Percentiles rank a stretch among this genome's conserved stretches.
Evolutionary conservation across 2,797 vertebrate species (phyloP).

Genomic region (Bradypodion pumilum): DNA sequence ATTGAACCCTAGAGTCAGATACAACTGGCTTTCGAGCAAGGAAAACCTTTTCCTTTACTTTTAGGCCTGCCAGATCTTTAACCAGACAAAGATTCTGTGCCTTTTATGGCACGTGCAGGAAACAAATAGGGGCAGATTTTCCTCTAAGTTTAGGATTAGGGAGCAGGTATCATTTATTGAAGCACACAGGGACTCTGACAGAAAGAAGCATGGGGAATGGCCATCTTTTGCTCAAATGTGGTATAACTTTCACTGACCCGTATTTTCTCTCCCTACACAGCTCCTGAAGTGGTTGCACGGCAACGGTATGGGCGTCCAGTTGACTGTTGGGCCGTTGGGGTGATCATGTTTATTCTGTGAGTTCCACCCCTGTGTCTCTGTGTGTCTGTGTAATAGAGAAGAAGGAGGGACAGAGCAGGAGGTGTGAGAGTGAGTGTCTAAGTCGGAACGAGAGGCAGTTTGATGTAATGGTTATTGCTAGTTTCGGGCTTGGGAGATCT

Average conservation of each 20-base stretch:
- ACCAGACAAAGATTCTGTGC: background rate
- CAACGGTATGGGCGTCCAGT: constrained; percentile 87
- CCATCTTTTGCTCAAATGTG: background rate
- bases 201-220: background rate
- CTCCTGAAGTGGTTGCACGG: constrained; percentile 87
- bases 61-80: background rate
- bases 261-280: constrained; percentile 59
- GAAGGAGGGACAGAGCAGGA: too few species aligned
- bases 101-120: background rate
- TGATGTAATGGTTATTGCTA: too few species aligned
- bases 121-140: background rate
- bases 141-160: background rate
- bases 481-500: too few species aligned
- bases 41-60: too few species aligned
- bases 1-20: too few species aligned
- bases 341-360: constrained; percentile 89
- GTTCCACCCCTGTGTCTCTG: too few species aligned
- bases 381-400: too few species aligned
- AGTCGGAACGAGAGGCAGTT: background rate
- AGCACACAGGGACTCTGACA: background rate
- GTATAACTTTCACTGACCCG: background rate
- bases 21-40: too few species aligned
- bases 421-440: background rate
- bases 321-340: constrained; percentile 89
- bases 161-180: background rate